Conservation (phyloP, 2,113 vertebrate species). For the Eolophus roseicapilla region DNA sequence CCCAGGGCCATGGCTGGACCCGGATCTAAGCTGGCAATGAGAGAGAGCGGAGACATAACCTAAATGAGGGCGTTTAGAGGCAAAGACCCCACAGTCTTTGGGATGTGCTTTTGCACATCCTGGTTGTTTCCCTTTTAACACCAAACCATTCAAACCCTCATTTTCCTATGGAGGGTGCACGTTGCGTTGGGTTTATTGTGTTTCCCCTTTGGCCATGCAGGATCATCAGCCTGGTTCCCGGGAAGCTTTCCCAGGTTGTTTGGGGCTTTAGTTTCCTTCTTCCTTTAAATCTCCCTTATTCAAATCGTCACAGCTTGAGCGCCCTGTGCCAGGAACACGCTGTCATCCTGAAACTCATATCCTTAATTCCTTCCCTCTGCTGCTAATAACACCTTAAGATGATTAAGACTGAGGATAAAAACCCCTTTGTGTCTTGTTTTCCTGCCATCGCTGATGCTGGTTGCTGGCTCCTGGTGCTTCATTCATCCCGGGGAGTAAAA, state of each 20-base stretch:
- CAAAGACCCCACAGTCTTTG: rapidly evolving
- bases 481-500: neutral
- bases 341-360: slow-evolving; percentile 31
- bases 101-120: neutral
- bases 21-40: neutral
- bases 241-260: neutral
- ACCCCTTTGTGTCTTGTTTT: neutral
- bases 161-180: neutral
- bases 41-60: neutral
- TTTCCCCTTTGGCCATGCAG: neutral
- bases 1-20: neutral
- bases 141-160: neutral
- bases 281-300: neutral
- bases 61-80: neutral
- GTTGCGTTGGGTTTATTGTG: rapidly evolving
- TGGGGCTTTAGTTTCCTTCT: neutral
- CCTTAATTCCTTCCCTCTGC: slow-evolving; percentile 45
- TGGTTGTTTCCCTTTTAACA: neutral
- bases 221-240: neutral
- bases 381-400: slow-evolving; percentile 57
- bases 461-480: neutral
- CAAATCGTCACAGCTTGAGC: slow-evolving; percentile 2
- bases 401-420: neutral
- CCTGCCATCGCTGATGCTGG: neutral
- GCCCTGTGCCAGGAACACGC: slow-evolving; percentile 5